These are phyloP conservation scores for Euphonia xanthogaster DNA, from an alignment of 2,797 vertebrate species.

Conservation along the genomic window DNA sequence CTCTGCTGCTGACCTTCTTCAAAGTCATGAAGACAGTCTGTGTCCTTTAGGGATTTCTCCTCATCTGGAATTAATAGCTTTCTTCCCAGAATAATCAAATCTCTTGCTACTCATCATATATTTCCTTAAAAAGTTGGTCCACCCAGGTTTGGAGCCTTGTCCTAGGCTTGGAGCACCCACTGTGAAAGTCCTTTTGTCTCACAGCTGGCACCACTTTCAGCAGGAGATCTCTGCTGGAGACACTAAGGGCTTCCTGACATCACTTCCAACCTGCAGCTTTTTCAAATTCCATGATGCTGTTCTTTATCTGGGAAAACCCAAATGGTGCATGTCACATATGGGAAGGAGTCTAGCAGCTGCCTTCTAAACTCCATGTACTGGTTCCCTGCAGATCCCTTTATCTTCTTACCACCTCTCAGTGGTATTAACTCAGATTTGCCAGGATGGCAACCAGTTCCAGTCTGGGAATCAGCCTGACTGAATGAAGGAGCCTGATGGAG, in stretches of 20 bases:
- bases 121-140: neutral
- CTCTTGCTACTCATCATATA: neutral
- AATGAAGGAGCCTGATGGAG: neutral
- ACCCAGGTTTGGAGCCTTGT: neutral
- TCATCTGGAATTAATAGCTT: slow-evolving; percentile 14
- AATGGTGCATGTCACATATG: neutral
- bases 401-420: neutral
- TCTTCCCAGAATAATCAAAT: neutral
- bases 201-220: neutral
- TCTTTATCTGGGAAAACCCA: neutral
- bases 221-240: neutral
- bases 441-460: neutral
- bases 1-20: slow-evolving; percentile 17
- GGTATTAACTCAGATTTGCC: neutral
- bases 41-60: neutral
- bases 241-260: neutral
- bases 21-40: neutral
- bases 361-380: neutral
- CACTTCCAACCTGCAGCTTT: neutral
- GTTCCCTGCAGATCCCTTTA: neutral
- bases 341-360: neutral
- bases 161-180: neutral
- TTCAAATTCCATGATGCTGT: neutral
- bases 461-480: neutral
- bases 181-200: neutral